Base-by-base conservation (phyloP, 2,888 invertebrate species). In the Arctia plantaginis region DNA sequence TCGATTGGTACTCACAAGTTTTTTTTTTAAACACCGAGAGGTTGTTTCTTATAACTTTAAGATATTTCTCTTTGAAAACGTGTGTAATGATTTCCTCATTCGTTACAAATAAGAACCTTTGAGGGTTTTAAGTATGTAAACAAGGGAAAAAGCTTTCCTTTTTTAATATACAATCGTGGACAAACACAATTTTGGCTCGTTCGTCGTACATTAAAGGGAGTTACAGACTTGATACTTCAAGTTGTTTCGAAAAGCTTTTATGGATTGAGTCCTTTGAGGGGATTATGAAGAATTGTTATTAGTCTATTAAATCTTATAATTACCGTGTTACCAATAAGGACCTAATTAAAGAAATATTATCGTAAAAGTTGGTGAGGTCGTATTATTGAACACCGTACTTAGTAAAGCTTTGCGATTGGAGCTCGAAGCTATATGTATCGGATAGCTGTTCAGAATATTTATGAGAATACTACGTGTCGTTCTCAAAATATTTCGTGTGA, bases 1-100 rank as follows among this genome's bases (percentile, higher is more conserved):
- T 76, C 80, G 75, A 81, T 79, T 79, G 77, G 77, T 82, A 77
- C 73, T 75, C 23, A 64, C 51, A 27, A 74, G 69, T 13, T 64
- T 70, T 23, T 71, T 71, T 78, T 74, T 62, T 66, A 72, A n/a
- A 74, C 51, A 66, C 59, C 13, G 8, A 68, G 66, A 72, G 10
- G 23, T n/a, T 72, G 20, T 44, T 39, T 78, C 74, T 77, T 69
- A 68, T 71, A 66, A 74, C 68, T 68, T 69, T 7, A 6, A 73
- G 44, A 70, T 27, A 70, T 73, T 74, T 78, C 73, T 70, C 77
- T 77, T 79, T 78, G 71, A 80, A 72, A 71, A 72, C 74, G 33
- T 73, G 51, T 80, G 74, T 69, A 74, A 82, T 74, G 68, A 76
- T 78, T 79, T 78, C 55, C 66, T 75, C 68, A 76, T 67, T 35